Base-by-base conservation (phyloP, 2,888 invertebrate species). In the Tridacna gigas region DNA sequence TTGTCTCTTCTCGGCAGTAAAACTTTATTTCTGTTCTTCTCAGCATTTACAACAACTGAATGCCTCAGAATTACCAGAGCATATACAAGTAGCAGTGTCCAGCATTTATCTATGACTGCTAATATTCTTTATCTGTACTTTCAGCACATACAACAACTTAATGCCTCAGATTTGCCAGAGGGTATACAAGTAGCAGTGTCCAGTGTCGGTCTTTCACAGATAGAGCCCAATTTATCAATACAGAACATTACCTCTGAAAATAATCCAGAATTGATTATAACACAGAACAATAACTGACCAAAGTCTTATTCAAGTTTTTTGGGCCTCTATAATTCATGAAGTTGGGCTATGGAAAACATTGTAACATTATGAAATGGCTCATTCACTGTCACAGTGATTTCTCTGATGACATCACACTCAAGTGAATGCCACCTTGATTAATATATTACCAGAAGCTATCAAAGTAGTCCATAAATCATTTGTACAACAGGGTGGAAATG, bases 181-280 rank as follows among this genome's bases (percentile, higher is more conserved):
- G 86, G 85, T 71, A 79, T 91, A 25, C 89, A 90, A 61, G 89
- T 91, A 25, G 86, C 86, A n/a, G 86, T 86, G 12, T 86, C 86
- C 5, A 83, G 89, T n/a, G 89, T 89, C 45, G 83, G 89, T 3
- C 60, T 87, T 20, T 79, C 87, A 20, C 89, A 85, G 25, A 86
- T 82, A 66, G 86, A 87, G 22, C 61, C 78, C 4, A 67, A 78
- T 37, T 61, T 78, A 26, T 45, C 71, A 13, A 78, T 78, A 71
- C 71, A 71, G n/a, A 78, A 71, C 47, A 73, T 78, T 22, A 37
- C 60, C 26, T 60, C 71, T 15, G 78, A 78, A 11, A 69, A n/a
- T 20, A 56, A 60, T n/a, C 20, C 28, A 13, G 78, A 78, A 13
- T 18, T 78, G 25, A 22, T 45, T n/a, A 73, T 78, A 20, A 25